These are phyloP conservation scores for Elgaria multicarinata DNA, from an alignment of 2,113 vertebrate genomes.

Conservation along the genomic window DNA sequence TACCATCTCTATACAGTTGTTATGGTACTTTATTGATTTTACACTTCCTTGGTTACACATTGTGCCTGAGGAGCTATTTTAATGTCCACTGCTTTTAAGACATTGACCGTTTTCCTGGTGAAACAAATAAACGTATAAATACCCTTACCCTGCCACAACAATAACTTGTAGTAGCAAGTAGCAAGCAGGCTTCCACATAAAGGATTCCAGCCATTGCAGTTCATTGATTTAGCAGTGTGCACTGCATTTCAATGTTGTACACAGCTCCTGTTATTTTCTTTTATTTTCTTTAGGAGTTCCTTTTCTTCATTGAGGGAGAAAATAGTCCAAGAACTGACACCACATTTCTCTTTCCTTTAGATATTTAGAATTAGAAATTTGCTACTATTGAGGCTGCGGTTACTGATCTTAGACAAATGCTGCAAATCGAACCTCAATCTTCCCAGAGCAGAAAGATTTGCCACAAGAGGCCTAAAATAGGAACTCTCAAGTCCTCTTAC, in stretches of 20 bases:
- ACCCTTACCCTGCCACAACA: constrained; percentile 15
- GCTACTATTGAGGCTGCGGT: constrained; percentile 21
- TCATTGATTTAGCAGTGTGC: constrained; percentile 40
- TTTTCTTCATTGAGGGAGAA: constrained; percentile 43
- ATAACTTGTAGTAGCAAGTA: constrained; percentile 18
- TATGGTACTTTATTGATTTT: constrained; percentile 54
- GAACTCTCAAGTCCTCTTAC: constrained; percentile 48
- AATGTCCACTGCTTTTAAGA: constrained; percentile 55
- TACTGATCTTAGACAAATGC: constrained; percentile 37
- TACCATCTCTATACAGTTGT: constrained; percentile 16
- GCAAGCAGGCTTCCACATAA: constrained; percentile 28
- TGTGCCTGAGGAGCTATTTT: constrained; percentile 51
- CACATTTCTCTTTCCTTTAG: constrained; percentile 1
- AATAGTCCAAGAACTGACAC: constrained; percentile 37
- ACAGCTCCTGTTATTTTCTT: neutral
- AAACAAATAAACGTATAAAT: constrained; percentile 49
- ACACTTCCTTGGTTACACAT: constrained; percentile 46
- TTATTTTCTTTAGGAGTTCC: neutral
- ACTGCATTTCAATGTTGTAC: constrained; percentile 1
- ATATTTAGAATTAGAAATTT: constrained; percentile 40
- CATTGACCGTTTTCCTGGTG: constrained; percentile 34
- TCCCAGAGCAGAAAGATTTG: constrained; percentile 52
- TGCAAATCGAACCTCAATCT: constrained; percentile 41
- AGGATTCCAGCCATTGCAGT: constrained; percentile 24
- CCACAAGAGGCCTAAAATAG: constrained; percentile 24